Evolutionary conservation across 2,797 vertebrate species (phyloP), one percentile per base, ranked within the genome.

Genomic region (Dipus sagitta): DNA sequence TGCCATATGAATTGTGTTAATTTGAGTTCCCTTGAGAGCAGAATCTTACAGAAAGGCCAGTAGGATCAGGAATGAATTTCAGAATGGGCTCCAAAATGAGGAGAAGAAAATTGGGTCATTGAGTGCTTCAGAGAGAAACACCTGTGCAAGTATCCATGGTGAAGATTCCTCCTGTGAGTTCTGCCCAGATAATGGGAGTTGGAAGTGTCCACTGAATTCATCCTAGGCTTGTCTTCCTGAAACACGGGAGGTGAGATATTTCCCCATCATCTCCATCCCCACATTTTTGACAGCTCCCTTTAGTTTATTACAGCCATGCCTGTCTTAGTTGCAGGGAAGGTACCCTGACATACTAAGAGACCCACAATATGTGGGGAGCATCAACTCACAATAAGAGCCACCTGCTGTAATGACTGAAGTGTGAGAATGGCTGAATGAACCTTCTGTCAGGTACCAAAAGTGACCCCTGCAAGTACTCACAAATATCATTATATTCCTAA

Each of bases 101-200:
- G 23, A 60, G 26, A 30, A 12, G 30, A 78, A 34, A 68, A 4
- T 38, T 58, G 21, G 21, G 68, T 62, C 23, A 17, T 17, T 17
- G 34, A 68, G 7, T 2, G 1, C 21, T 47, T 1, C 60, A 64
- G 60, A 18, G 28, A 60, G 58, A 42, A 64, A 58, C n/a, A 65
- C 6, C 6, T 7, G 0, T 14, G 4, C 21, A 28, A 58, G 23
- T 1, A 0, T 21, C 18, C n/a, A 15, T 1, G 2, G 18, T 13
- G 2, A n/a, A n/a, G 42, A 12, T 64, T 47, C 32, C 13, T 13
- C 1, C 75, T 21, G 0, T 4, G 28, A 58, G 65, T 38, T 9
- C 3, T 17, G 11, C 17, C 0, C 12, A 28, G 1, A 3, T 28
- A 1, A 47, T 24, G n/a, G 26, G 32, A 32, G 18, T 9, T 28